phyloP scores from a whole-genome alignment of 2,888 invertebrate genomes.

The Onthophagus sagittarius region DNA sequence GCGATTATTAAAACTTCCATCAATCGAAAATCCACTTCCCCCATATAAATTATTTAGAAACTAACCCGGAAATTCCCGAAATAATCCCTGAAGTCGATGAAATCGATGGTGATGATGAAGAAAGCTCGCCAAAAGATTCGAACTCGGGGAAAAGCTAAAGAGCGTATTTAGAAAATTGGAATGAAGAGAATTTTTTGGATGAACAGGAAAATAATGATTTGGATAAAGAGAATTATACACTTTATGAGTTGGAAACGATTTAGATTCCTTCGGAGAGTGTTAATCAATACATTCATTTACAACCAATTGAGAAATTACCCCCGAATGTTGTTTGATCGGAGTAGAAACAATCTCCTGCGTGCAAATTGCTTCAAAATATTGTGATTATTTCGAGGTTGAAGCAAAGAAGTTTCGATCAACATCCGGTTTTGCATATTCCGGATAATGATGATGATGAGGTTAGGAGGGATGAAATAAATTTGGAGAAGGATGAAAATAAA shows the following conservation, averaged over 20 bases:
- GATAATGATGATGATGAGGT: background rate
- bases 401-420: background rate
- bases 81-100: conserved; percentile 34
- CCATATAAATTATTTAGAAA: conserved; percentile 22
- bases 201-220: conserved; percentile 28
- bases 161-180: conserved; percentile 45
- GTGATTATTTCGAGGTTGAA: background rate
- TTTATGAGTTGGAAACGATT: conserved; percentile 34
- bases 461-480: no score
- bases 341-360: conserved; percentile 4
- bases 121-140: conserved; percentile 23
- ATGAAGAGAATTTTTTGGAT: conserved; percentile 40
- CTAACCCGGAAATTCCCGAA: conserved; percentile 27
- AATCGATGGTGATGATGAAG: no score
- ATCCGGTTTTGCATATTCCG: background rate
- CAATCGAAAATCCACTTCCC: conserved; percentile 29
- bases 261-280: conserved; percentile 35
- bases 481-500: background rate
- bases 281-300: conserved; percentile 33
- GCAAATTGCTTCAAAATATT: conserved; percentile 17
- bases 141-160: conserved; percentile 37
- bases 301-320: conserved; percentile 32
- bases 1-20: conserved; percentile 36
- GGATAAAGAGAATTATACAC: conserved; percentile 14
- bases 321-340: conserved; percentile 14